Evolutionary conservation across 53 echinoderm and acorn worm species (phyloP).

Genomic region (Astropecten irregularis): DNA sequence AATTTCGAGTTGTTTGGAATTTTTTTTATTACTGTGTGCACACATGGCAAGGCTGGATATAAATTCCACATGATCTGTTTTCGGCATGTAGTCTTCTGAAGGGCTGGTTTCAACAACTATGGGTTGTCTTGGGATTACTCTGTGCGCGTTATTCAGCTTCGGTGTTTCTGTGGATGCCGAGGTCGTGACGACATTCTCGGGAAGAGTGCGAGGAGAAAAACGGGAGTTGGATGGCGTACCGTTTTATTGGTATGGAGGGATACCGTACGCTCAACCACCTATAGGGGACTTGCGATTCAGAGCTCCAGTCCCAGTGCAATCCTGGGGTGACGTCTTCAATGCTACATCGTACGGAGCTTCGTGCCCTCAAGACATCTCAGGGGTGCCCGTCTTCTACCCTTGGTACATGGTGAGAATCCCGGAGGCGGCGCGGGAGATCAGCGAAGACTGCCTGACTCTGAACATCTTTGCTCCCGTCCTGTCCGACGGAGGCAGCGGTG

Average conservation of each 20-base stretch:
- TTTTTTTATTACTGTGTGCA: no score
- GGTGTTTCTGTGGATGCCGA: not conserved
- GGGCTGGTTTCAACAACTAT: no score
- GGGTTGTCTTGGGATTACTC: no score
- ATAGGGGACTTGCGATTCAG: slow-evolving; percentile 58
- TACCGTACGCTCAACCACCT: slow-evolving; percentile 81
- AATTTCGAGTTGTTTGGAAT: no score
- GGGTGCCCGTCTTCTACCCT: slow-evolving; percentile 49
- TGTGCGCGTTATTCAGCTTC: no score
- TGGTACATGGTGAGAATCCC: slow-evolving; percentile 58
- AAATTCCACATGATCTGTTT: no score
- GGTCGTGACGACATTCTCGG: slow-evolving; percentile 2
- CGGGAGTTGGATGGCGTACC: slow-evolving; percentile 11
- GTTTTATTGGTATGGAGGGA: slow-evolving; percentile 46
- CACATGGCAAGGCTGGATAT: no score
- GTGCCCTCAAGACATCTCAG: slow-evolving; percentile 68
- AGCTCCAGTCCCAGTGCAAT: slow-evolving; percentile 49
- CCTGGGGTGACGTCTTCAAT: slow-evolving; percentile 63
- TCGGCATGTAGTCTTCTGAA: no score
- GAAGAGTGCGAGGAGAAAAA: slow-evolving; percentile 14
- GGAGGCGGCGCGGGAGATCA: not conserved
- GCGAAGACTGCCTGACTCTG: slow-evolving; percentile 64
- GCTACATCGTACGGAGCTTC: slow-evolving; percentile 72
- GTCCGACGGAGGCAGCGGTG: slow-evolving; percentile 37
- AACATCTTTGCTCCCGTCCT: slow-evolving; percentile 55